Conservation (phyloP, 2,888 invertebrate species). For the Aleiodes alternator region DNA sequence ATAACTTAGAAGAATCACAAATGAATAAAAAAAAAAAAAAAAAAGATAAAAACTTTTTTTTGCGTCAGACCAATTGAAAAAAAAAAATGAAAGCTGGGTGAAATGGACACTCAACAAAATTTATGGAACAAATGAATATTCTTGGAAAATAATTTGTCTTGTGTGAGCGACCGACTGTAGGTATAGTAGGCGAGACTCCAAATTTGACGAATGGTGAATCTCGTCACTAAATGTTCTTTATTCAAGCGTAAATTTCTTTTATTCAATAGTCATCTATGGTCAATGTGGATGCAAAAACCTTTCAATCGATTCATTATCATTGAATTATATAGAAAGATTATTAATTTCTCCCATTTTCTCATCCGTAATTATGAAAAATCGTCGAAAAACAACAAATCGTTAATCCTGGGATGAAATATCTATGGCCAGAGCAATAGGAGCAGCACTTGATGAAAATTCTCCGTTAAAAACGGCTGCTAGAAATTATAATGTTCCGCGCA, state of each 20-base stretch:
- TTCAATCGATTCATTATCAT: too few relatives aligned
- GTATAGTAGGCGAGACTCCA: too few relatives aligned
- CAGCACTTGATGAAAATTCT: not conserved
- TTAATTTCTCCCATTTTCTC: too few relatives aligned
- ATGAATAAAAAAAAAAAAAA: not conserved
- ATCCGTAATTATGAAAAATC: not conserved
- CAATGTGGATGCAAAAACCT: too few relatives aligned
- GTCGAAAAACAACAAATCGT: conserved; percentile 43
- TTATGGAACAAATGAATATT: not conserved
- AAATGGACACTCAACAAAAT: not conserved
- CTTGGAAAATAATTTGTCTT: not conserved
- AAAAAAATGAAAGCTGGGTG: not conserved
- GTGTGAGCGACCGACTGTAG: too few relatives aligned
- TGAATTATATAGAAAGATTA: too few relatives aligned
- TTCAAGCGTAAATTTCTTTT: too few relatives aligned
- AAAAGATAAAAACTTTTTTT: not conserved
- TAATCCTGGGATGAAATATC: conserved; percentile 49
- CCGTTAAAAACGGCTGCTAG: conserved; percentile 13
- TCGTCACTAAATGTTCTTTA: too few relatives aligned
- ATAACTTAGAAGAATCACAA: not conserved
- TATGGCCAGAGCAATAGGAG: conserved; percentile 48
- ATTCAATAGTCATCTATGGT: too few relatives aligned
- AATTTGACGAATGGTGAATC: too few relatives aligned
- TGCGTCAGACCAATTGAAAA: not conserved
- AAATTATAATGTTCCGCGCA: not conserved